Conservation (phyloP, 64 coral and sea anemone genomes). For the Montipora efflorescens region DNA sequence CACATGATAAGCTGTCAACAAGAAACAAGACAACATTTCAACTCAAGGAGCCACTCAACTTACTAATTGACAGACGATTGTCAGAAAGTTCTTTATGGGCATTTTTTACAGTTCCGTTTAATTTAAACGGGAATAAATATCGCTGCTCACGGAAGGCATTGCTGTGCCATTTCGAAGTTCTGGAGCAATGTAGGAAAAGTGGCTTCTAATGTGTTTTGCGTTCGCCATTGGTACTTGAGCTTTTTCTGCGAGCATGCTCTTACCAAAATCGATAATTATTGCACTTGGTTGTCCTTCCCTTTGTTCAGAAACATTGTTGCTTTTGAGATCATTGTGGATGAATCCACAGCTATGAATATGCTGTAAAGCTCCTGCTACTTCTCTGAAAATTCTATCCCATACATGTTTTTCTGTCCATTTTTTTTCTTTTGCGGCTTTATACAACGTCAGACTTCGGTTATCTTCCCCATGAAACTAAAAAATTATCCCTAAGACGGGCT, state of each 20-base stretch:
- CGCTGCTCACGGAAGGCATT: background rate
- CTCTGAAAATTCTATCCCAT: conserved; percentile 26
- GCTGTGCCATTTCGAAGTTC: background rate
- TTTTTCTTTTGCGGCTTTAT: conserved; percentile 54
- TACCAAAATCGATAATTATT: background rate
- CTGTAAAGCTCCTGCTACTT: conserved; percentile 7
- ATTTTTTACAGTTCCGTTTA: background rate
- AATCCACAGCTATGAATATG: conserved; percentile 39
- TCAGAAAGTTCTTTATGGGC: background rate
- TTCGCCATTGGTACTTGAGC: background rate
- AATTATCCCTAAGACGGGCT: conserved; percentile 33
- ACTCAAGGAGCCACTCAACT: background rate
- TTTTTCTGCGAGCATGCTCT: background rate
- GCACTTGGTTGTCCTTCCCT: too few relatives aligned
- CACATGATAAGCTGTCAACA: background rate
- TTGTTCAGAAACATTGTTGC: conserved; percentile 35
- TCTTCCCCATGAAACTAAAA: conserved; percentile 44
- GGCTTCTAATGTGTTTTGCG: background rate
- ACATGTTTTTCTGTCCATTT: background rate
- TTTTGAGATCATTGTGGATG: conserved; percentile 52
- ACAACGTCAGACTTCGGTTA: conserved; percentile 41
- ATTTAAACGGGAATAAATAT: background rate
- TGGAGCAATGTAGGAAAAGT: background rate
- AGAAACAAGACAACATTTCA: background rate
- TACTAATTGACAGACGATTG: background rate